phyloP scores from a whole-genome alignment of 1,140 invertebrate species.

The Samia ricini region DNA sequence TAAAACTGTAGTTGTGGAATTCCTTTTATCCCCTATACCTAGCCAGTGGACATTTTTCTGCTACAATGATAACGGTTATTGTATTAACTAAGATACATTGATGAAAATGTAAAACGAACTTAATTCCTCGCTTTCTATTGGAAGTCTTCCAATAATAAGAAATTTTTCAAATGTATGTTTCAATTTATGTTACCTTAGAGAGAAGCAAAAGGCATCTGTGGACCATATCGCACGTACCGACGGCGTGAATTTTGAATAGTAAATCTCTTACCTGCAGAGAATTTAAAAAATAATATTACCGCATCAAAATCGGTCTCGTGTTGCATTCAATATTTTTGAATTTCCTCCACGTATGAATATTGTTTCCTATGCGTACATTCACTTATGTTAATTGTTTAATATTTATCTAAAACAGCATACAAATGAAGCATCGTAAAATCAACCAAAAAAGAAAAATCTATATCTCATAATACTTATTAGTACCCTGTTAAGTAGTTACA shows the following conservation, averaged over 20 bases:
- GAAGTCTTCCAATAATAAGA: neutral
- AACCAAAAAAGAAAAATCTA: too few species aligned
- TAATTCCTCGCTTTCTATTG: too few species aligned
- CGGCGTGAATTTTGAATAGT: conserved; percentile 42
- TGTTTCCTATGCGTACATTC: neutral
- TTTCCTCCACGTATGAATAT: conserved; percentile 8
- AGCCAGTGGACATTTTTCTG: too few species aligned
- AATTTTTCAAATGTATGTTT: neutral
- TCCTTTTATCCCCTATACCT: too few species aligned
- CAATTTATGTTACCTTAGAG: neutral
- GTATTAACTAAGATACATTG: too few species aligned
- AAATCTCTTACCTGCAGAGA: conserved; percentile 32
- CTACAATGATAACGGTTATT: too few species aligned
- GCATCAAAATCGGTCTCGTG: conserved; percentile 13
- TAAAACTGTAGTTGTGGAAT: too few species aligned
- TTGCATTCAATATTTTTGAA: conserved; percentile 21
- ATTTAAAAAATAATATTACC: conserved; percentile 37
- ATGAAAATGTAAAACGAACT: too few species aligned
- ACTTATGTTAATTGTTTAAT: neutral
- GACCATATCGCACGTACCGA: conserved; percentile 29
- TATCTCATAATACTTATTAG: too few species aligned
- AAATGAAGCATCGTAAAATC: too few species aligned
- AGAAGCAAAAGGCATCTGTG: neutral
- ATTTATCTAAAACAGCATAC: neutral
- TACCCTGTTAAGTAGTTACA: too few species aligned